These are phyloP conservation scores for Dendropsophus ebraccatus DNA, from an alignment of 2,113 vertebrate genomes.

Conservation along the genomic window DNA sequence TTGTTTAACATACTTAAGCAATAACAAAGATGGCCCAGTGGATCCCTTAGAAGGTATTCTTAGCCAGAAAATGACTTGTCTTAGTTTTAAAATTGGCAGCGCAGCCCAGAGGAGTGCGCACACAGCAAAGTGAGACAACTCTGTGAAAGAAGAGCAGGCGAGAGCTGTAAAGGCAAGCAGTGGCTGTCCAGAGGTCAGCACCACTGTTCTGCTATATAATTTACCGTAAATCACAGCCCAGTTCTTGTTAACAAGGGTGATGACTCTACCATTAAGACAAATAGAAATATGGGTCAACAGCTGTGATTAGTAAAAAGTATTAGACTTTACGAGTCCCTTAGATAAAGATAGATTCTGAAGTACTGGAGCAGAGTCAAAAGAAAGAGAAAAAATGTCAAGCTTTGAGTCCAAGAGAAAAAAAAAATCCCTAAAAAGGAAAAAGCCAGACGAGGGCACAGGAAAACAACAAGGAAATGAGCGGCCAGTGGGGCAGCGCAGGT, in stretches of 20 bases:
- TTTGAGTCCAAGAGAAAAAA: not conserved
- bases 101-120: not conserved
- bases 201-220: not conserved
- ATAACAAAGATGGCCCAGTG: not conserved
- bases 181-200: conserved; percentile 21
- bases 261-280: conserved; percentile 18
- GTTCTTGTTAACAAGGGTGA: conserved; percentile 11
- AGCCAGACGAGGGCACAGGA: conserved; percentile 53
- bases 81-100: not conserved
- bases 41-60: not conserved
- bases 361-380: conserved; percentile 11
- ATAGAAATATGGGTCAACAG: conserved; percentile 28
- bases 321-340: conserved; percentile 25
- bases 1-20: not conserved
- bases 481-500: conserved; percentile 27
- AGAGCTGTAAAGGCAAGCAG: conserved; percentile 1
- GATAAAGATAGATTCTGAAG: not conserved
- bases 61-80: not conserved
- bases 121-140: not conserved
- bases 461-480: conserved; percentile 51
- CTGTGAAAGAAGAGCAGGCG: conserved; percentile 6
- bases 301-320: conserved; percentile 28
- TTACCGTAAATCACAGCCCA: conserved; percentile 21
- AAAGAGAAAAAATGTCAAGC: not conserved
- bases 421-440: conserved; percentile 24